Percentiles rank a stretch among this genome's conserved stretches.
These are phyloP conservation scores for Pocillopora meandrina DNA, from an alignment of 92 coral and sea anemone species.

Conservation along the genomic window DNA sequence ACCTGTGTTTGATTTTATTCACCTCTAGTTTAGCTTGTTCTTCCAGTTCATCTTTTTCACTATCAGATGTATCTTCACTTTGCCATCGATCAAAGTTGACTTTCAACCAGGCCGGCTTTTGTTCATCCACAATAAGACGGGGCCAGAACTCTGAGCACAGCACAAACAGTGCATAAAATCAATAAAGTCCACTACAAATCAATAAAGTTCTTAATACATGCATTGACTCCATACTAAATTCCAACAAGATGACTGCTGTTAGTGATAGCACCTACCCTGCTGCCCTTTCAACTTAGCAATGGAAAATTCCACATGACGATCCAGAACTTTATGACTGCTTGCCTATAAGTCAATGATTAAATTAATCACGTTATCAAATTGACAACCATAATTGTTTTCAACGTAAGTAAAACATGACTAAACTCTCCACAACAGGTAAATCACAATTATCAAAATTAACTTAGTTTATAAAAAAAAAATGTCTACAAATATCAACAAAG, in stretches of 20 bases:
- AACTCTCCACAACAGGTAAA: background rate
- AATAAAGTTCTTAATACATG: no score
- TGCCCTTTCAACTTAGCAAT: conserved; percentile 75
- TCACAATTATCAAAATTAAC: background rate
- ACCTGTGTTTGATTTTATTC: background rate
- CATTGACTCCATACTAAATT: background rate
- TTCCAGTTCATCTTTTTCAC: conserved; percentile 59
- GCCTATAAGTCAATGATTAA: conserved; percentile 42
- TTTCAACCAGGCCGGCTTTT: conserved; percentile 85
- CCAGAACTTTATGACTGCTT: conserved; percentile 77
- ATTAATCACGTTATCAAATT: background rate
- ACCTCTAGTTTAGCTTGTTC: conserved; percentile 45
- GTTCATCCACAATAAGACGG: conserved; percentile 64
- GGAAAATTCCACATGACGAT: conserved; percentile 78
- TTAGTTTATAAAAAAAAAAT: background rate
- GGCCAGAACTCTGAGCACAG: conserved; percentile 72
- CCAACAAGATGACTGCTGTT: background rate
- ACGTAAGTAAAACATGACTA: background rate
- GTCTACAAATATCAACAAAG: background rate
- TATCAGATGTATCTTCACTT: conserved; percentile 73
- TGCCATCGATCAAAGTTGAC: conserved; percentile 87
- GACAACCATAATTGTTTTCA: background rate
- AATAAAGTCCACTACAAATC: background rate
- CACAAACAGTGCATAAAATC: background rate
- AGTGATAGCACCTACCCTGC: conserved; percentile 2